Evolutionary conservation across 2,113 vertebrate species (phyloP).

Genomic region (Macquaria ambigua): DNA sequence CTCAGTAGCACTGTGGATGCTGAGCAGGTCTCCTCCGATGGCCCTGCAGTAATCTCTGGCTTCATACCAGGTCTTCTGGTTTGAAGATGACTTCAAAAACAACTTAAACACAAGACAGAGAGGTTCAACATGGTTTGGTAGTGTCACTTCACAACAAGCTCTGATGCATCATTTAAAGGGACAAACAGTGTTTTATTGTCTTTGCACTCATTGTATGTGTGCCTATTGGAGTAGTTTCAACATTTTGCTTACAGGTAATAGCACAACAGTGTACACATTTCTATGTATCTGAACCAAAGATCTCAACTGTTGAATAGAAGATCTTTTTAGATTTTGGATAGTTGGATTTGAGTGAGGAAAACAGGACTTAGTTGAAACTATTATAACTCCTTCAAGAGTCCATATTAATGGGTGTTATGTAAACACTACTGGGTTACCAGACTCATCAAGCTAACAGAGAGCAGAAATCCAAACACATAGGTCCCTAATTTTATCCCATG

Average conservation of each 20-base stretch:
- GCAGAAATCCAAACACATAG: too few species aligned
- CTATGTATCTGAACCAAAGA: neutral
- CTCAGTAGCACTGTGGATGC: conserved; percentile 82
- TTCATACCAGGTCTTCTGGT: conserved; percentile 87
- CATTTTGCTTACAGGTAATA: neutral
- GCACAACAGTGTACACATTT: neutral
- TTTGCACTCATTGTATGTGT: neutral
- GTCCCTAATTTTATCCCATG: too few species aligned
- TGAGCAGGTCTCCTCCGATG: conserved; percentile 89
- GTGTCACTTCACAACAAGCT: neutral
- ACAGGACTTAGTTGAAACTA: too few species aligned
- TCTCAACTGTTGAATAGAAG: too few species aligned
- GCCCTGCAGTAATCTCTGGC: conserved; percentile 86
- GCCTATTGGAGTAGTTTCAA: neutral
- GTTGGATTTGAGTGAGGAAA: too few species aligned
- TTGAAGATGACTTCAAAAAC: neutral
- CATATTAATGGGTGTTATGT: neutral
- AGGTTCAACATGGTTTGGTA: neutral
- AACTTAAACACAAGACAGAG: conserved; percentile 39
- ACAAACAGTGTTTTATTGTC: neutral
- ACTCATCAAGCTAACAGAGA: neutral
- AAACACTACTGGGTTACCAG: too few species aligned
- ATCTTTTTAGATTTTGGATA: too few species aligned
- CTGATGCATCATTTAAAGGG: neutral
- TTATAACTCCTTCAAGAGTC: neutral